Evolutionary conservation across 1,140 invertebrate species (phyloP).

Genomic region (Temnothorax nylanderi): DNA sequence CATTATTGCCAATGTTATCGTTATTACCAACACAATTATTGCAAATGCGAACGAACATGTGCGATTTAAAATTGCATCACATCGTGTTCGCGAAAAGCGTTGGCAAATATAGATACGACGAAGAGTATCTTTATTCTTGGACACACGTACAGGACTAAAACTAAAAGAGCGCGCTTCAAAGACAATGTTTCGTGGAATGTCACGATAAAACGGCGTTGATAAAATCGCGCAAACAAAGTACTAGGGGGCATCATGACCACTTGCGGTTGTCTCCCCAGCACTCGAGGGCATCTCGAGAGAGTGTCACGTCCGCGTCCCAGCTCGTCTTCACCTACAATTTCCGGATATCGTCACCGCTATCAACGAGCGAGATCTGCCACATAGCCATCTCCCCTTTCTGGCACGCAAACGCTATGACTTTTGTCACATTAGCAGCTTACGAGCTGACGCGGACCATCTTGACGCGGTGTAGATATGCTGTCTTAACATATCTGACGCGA

Average conservation of each 20-base stretch:
- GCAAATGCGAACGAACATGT: neutral
- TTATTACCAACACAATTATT: neutral
- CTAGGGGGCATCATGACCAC: slow-evolving; percentile 31
- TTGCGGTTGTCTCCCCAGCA: slow-evolving; percentile 32
- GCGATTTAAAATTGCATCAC: neutral
- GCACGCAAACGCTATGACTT: slow-evolving; percentile 30
- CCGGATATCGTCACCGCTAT: slow-evolving; percentile 46
- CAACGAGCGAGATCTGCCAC: slow-evolving; percentile 37
- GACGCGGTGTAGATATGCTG: neutral
- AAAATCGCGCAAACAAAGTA: slow-evolving; percentile 61
- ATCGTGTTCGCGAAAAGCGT: neutral
- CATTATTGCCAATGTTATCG: neutral
- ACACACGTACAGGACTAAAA: neutral
- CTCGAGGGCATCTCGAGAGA: slow-evolving; percentile 39
- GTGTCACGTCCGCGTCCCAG: slow-evolving; percentile 13
- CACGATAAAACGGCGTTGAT: slow-evolving; percentile 63
- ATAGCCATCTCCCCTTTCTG: slow-evolving; percentile 14
- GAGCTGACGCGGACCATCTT: slow-evolving; percentile 11
- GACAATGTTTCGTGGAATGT: slow-evolving; percentile 28
- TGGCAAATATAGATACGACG: neutral
- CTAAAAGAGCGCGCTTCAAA: neutral
- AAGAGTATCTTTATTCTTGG: neutral
- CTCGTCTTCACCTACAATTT: slow-evolving; percentile 44
- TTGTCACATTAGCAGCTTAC: slow-evolving; percentile 38
- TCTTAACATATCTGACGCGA: neutral